These are phyloP conservation scores for Isurus oxyrinchus DNA, from an alignment of 2,113 vertebrate species.

Conservation along the genomic window DNA sequence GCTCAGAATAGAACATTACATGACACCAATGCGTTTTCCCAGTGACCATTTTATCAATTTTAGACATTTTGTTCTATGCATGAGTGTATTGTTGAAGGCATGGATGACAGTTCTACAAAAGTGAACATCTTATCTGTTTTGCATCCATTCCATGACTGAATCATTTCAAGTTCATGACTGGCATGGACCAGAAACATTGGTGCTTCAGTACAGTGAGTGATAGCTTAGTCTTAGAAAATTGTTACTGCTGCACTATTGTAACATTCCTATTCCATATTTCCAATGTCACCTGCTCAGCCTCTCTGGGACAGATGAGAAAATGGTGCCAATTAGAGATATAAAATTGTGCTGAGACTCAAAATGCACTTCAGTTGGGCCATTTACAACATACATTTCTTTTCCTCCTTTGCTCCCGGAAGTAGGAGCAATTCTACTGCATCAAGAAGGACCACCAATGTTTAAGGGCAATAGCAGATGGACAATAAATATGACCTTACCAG, in stretches of 20 bases:
- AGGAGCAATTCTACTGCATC: background rate
- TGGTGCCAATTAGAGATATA: background rate
- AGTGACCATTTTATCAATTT: background rate
- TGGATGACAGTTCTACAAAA: background rate
- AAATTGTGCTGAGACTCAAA: background rate
- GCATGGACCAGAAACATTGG: background rate
- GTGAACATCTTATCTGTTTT: background rate
- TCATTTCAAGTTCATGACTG: background rate
- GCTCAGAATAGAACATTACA: background rate
- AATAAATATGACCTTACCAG: background rate
- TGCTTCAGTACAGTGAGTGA: background rate
- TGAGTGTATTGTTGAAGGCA: background rate
- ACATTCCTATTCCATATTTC: background rate
- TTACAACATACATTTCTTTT: background rate
- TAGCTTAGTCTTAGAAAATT: background rate
- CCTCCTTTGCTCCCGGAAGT: background rate
- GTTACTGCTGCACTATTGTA: background rate
- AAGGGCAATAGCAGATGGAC: background rate
- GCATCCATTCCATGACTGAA: background rate
- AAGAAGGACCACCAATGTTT: background rate
- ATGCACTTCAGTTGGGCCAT: background rate
- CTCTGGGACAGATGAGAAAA: background rate
- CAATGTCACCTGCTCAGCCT: background rate
- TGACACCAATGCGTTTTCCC: background rate
- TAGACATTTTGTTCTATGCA: too few species aligned